Evolutionary conservation across 2,888 invertebrate species (phyloP).

Genomic region (Rhagium mordax): DNA sequence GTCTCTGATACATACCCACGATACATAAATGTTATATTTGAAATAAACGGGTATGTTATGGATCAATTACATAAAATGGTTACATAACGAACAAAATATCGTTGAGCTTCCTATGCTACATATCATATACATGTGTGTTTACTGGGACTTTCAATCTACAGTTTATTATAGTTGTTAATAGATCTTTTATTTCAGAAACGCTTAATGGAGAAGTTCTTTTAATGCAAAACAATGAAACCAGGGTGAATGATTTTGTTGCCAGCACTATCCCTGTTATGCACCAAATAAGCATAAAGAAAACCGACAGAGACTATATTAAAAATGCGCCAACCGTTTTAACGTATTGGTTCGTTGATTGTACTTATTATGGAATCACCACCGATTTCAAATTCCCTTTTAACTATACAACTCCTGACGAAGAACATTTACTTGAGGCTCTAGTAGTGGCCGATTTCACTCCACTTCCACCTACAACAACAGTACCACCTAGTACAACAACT

Average conservation of each 20-base stretch:
- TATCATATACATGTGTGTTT: too few relatives aligned
- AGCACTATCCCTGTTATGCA: slow-evolving; percentile 75
- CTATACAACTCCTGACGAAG: slow-evolving; percentile 75
- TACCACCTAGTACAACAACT: slow-evolving; percentile 63
- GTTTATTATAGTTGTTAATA: too few relatives aligned
- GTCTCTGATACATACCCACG: too few relatives aligned
- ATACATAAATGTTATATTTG: too few relatives aligned
- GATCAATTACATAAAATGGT: too few relatives aligned
- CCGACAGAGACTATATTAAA: slow-evolving; percentile 76
- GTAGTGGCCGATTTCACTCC: slow-evolving; percentile 81
- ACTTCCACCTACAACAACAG: slow-evolving; percentile 68
- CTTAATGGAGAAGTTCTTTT: slow-evolving; percentile 80
- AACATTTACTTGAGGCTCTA: slow-evolving; percentile 79
- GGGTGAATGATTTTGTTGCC: slow-evolving; percentile 76
- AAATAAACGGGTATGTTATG: too few relatives aligned
- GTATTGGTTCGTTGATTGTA: slow-evolving; percentile 88
- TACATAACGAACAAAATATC: too few relatives aligned
- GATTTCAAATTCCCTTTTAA: slow-evolving; percentile 77
- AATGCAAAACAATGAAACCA: slow-evolving; percentile 76
- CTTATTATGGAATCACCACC: slow-evolving; percentile 77
- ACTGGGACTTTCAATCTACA: too few relatives aligned
- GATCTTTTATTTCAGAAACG: slow-evolving; percentile 71
- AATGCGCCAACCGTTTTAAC: slow-evolving; percentile 75
- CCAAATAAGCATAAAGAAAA: slow-evolving; percentile 73
- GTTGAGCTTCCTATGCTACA: too few relatives aligned